Evolutionary conservation across 2,888 invertebrate species (phyloP).

Genomic region (Limnephilus lunatus): DNA sequence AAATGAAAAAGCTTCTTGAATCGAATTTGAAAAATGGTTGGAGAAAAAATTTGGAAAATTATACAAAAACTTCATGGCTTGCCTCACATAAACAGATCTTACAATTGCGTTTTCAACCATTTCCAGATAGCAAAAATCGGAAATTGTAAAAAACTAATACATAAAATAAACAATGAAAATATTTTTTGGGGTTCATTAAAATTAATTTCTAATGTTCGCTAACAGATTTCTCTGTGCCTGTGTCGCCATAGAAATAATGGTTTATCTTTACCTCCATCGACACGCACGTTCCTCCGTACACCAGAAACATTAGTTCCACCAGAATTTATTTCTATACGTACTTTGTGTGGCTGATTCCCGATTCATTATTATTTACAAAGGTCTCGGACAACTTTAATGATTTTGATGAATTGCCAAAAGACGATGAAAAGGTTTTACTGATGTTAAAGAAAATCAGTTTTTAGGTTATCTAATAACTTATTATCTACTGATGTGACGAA

Average conservation of each 20-base stretch:
- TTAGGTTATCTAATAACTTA: neutral
- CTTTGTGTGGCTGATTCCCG: neutral
- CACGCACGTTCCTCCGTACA: neutral
- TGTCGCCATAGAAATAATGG: neutral
- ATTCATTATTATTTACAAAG: neutral
- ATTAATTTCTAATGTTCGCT: neutral
- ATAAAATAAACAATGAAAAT: neutral
- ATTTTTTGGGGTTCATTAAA: neutral
- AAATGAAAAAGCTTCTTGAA: no score
- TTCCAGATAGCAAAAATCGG: neutral
- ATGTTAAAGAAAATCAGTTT: neutral
- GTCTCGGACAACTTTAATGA: neutral
- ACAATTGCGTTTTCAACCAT: neutral
- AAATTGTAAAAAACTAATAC: no score
- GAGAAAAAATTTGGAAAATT: neutral
- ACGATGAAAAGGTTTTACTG: neutral
- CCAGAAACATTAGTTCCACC: constrained; percentile 24
- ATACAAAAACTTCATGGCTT: neutral
- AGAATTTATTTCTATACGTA: neutral
- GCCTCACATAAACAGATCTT: neutral
- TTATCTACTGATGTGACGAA: neutral
- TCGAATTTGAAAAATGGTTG: no score
- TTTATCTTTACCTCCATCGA: constrained; percentile 6
- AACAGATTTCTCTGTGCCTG: neutral
- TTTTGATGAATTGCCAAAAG: neutral